phyloP scores from a whole-genome alignment of 2,797 vertebrate species.

The Octomys mimax region DNA sequence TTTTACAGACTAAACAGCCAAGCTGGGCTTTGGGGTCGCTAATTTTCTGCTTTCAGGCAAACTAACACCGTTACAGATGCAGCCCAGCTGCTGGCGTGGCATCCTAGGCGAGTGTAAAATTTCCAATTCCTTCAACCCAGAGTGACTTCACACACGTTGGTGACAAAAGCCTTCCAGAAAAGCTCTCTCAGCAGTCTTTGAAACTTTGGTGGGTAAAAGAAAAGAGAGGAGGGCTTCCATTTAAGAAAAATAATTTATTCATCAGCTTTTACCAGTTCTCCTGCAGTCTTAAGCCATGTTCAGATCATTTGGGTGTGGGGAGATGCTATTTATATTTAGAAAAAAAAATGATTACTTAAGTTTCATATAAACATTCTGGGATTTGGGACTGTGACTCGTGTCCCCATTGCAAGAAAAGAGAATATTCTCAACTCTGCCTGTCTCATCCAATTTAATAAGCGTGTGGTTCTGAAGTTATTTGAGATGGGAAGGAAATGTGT shows the following conservation, averaged over 20 bases:
- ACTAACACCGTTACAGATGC: slow-evolving; percentile 95
- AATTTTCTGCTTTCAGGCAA: slow-evolving; percentile 92
- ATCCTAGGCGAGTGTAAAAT: slow-evolving; percentile 92
- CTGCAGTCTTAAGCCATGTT: slow-evolving; percentile 79
- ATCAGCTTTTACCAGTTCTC: slow-evolving; percentile 84
- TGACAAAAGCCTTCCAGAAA: slow-evolving; percentile 87
- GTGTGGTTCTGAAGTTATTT: background rate
- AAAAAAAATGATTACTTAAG: slow-evolving; percentile 26
- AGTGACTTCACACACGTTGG: slow-evolving; percentile 90
- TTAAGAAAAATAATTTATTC: slow-evolving; percentile 90
- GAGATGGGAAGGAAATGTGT: background rate
- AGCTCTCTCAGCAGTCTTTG: slow-evolving; percentile 85
- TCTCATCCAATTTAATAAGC: background rate
- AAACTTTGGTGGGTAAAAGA: slow-evolving; percentile 86
- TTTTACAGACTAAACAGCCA: slow-evolving; percentile 87
- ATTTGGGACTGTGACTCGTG: background rate
- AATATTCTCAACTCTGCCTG: background rate
- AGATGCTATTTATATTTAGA: slow-evolving; percentile 27
- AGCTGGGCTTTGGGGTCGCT: slow-evolving; percentile 84
- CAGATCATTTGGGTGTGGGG: slow-evolving; percentile 78
- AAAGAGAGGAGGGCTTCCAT: slow-evolving; percentile 84
- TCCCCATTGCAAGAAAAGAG: background rate
- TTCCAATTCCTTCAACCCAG: slow-evolving; percentile 90
- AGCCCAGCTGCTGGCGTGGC: slow-evolving; percentile 93
- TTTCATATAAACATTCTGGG: background rate